Conservation (phyloP, 2,888 invertebrate genomes). For the Salticus scenicus region DNA sequence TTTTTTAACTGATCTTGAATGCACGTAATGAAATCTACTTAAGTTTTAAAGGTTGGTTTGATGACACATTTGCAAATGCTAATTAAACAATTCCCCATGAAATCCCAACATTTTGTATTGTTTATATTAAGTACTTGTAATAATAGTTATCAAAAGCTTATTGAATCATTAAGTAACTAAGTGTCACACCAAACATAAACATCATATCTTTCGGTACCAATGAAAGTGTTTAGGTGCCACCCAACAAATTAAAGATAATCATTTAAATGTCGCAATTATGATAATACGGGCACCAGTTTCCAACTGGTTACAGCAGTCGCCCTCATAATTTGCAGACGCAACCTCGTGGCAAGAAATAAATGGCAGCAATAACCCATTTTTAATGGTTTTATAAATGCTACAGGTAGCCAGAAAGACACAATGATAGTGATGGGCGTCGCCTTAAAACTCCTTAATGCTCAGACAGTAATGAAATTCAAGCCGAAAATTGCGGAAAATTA, state of each 20-base stretch:
- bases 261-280: constrained; percentile 64
- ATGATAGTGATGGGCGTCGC: not conserved
- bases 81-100: too few relatives aligned
- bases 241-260: constrained; percentile 62
- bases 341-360: constrained; percentile 20
- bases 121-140: too few relatives aligned
- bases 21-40: too few relatives aligned
- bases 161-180: not conserved
- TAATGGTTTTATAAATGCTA: constrained; percentile 50
- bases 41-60: too few relatives aligned
- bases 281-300: constrained; percentile 56
- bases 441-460: not conserved
- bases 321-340: constrained; percentile 41
- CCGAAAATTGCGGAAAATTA: not conserved
- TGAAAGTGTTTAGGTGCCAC: constrained; percentile 22
- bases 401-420: constrained; percentile 25
- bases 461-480: not conserved
- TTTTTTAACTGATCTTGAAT: too few relatives aligned
- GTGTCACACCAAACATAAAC: not conserved
- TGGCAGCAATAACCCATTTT: constrained; percentile 33
- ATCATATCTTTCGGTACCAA: too few relatives aligned
- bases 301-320: constrained; percentile 22
- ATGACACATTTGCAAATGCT: too few relatives aligned
- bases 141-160: too few relatives aligned
- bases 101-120: too few relatives aligned